These are phyloP conservation scores for Sphaeridia pumilis DNA, from an alignment of 2,888 invertebrate species.

Conservation along the genomic window DNA sequence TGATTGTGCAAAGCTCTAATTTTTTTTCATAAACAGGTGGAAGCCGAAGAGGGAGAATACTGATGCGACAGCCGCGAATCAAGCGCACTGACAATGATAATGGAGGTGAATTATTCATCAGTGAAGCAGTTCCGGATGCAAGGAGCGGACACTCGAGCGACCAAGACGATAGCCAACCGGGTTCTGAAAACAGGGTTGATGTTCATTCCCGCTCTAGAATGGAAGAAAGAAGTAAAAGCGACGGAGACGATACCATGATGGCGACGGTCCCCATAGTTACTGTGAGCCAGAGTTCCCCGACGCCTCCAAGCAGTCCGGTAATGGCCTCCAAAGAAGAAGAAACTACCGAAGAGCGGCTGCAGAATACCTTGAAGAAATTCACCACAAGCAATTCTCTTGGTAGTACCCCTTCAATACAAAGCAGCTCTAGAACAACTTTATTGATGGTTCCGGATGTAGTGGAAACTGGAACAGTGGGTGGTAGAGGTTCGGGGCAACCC, in stretches of 20 bases:
- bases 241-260: constrained; percentile 7
- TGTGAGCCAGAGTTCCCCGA: constrained; percentile 34
- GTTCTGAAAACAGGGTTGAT: not conserved
- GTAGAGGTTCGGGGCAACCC: constrained; percentile 14
- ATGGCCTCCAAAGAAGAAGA: not conserved
- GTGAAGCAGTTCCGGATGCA: not conserved
- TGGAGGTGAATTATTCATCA: constrained; percentile 12
- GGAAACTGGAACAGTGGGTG: not conserved
- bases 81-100: constrained; percentile 40
- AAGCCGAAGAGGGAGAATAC: constrained; percentile 48
- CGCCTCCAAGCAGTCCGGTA: constrained; percentile 34
- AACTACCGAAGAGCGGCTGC: not conserved
- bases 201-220: not conserved
- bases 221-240: not conserved
- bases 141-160: not conserved
- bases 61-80: constrained; percentile 55
- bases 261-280: constrained; percentile 35
- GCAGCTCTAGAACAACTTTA: not conserved
- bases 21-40: constrained; percentile 10
- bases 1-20: not conserved
- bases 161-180: not conserved
- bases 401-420: not conserved
- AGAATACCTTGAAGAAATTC: not conserved
- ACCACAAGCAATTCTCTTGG: not conserved
- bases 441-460: constrained; percentile 6